Percentiles rank a stretch among this genome's conserved stretches.
Evolutionary conservation across 2,888 invertebrate genomes (phyloP).

Genomic region (Agrotis ipsilon): DNA sequence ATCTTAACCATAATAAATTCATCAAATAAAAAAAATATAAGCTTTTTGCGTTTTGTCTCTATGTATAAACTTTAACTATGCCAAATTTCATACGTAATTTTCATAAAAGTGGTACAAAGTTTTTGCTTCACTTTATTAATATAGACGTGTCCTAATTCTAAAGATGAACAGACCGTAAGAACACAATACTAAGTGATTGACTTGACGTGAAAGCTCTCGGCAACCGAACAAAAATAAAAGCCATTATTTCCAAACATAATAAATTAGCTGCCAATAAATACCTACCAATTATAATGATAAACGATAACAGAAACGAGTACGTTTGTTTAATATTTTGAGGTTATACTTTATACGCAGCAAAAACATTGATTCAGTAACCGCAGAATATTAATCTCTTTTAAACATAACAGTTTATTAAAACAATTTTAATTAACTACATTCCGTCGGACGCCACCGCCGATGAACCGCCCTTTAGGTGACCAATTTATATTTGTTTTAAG

Average conservation of each 20-base stretch:
- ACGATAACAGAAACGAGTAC: conserved; percentile 64
- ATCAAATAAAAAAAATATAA: no score
- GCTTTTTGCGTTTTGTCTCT: no score
- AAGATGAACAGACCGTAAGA: conserved; percentile 29
- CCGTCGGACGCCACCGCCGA: conserved; percentile 71
- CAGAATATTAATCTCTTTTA: conserved; percentile 84
- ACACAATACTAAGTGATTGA: conserved; percentile 45
- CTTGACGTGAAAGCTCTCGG: conserved; percentile 37
- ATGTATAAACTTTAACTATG: no score
- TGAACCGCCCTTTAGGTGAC: conserved; percentile 74
- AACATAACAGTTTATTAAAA: conserved; percentile 81
- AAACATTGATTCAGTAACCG: conserved; percentile 83
- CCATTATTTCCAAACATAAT: conserved; percentile 46
- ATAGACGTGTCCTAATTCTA: conserved; percentile 27
- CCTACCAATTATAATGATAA: conserved; percentile 61
- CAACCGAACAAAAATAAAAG: conserved; percentile 38
- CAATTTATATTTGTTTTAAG: conserved; percentile 80
- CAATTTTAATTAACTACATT: conserved; percentile 85
- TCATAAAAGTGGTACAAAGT: no score
- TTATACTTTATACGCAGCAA: conserved; percentile 71
- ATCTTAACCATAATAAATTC: no score
- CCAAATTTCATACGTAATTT: no score
- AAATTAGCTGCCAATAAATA: conserved; percentile 50
- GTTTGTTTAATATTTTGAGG: conserved; percentile 71
- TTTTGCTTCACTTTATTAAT: no score